phyloP scores from a whole-genome alignment of 1,140 invertebrate species.

The Dendrolimus kikuchii region DNA sequence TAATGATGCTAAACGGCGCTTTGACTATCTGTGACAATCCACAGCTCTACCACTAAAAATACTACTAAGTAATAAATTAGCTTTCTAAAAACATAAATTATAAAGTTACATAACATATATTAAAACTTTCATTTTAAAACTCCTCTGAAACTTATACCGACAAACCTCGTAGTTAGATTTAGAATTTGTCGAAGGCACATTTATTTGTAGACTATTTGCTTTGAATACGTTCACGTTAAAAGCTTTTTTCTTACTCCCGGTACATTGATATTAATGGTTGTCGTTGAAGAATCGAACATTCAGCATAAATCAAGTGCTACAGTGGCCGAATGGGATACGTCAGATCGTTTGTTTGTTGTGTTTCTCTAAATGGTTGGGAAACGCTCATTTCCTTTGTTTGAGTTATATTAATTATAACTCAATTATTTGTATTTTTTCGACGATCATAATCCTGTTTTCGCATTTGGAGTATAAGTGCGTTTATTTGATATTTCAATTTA shows the following conservation, averaged over 20 bases:
- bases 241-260: slow-evolving; percentile 43
- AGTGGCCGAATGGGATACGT: slow-evolving; percentile 26
- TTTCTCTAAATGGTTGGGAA: slow-evolving; percentile 27
- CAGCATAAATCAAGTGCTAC: slow-evolving; percentile 42
- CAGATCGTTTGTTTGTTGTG: slow-evolving; percentile 23
- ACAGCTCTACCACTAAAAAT: too few relatives aligned
- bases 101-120: too few relatives aligned
- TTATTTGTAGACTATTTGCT: slow-evolving; percentile 25
- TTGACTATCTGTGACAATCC: too few relatives aligned
- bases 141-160: not conserved
- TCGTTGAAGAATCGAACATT: slow-evolving; percentile 35
- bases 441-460: too few relatives aligned
- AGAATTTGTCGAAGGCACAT: slow-evolving; percentile 9
- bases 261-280: slow-evolving; percentile 57
- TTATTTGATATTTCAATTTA: too few relatives aligned
- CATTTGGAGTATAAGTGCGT: too few relatives aligned
- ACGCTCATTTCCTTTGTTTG: slow-evolving; percentile 27
- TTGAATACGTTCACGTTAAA: slow-evolving; percentile 43
- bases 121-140: too few relatives aligned
- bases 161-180: slow-evolving; percentile 3
- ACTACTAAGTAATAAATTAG: too few relatives aligned
- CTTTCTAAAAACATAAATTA: too few relatives aligned
- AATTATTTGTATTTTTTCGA: too few relatives aligned
- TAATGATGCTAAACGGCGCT: too few relatives aligned
- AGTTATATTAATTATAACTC: too few relatives aligned